phyloP scores from a whole-genome alignment of 2,113 vertebrate species.

The Rhinogobius similis region DNA sequence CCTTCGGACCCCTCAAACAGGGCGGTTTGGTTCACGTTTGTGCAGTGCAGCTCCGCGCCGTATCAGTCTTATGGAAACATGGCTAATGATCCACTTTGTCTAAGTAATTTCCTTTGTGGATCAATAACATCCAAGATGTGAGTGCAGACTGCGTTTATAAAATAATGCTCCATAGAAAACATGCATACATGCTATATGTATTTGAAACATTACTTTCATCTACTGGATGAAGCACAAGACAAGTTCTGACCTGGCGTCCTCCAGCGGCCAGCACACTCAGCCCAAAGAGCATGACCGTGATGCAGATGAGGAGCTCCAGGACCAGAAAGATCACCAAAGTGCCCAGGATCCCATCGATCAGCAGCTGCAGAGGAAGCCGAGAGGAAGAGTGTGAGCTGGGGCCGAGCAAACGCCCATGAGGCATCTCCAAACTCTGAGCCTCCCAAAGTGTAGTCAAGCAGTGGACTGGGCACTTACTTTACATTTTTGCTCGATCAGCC shows the following conservation, averaged over 20 bases:
- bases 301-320: slow-evolving; percentile 79
- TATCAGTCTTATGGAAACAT: no score
- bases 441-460: slow-evolving; percentile 21
- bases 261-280: slow-evolving; percentile 75
- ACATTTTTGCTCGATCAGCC: slow-evolving; percentile 79
- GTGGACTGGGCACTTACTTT: slow-evolving; percentile 76
- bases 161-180: no score
- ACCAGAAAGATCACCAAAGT: slow-evolving; percentile 80
- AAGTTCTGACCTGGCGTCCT: slow-evolving; percentile 53
- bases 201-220: background rate
- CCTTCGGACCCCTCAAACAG: no score
- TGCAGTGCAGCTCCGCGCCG: no score
- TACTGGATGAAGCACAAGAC: background rate
- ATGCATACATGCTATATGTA: no score
- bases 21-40: no score
- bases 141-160: no score
- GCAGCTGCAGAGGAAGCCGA: slow-evolving; percentile 49
- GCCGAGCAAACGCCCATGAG: background rate
- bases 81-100: no score
- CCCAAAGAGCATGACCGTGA: slow-evolving; percentile 78
- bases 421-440: background rate
- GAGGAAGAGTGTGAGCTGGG: background rate
- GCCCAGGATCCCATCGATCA: slow-evolving; percentile 78
- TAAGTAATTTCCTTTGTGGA: no score
- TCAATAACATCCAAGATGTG: no score